A percentile compares a stretch with the other conserved stretches of the same genome.
Evolutionary conservation across 2,113 vertebrate species (phyloP).

Genomic region (Lophius piscatorius): DNA sequence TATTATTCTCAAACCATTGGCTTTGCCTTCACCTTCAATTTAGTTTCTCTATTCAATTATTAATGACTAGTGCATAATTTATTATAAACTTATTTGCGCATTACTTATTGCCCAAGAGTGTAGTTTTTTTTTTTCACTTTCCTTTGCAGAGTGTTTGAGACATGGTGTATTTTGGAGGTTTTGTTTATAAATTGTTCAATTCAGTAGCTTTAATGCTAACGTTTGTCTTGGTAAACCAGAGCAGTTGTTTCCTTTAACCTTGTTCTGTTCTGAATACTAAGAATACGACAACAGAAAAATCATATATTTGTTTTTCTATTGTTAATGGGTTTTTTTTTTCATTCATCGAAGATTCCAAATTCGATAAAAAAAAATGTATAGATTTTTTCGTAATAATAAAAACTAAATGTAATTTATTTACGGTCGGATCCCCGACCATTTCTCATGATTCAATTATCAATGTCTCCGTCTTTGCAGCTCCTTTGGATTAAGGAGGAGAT

Average conservation of each 20-base stretch:
- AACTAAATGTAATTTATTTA: no score
- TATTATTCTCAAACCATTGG: constrained; percentile 20
- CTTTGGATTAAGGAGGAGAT: no score
- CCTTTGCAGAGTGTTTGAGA: constrained; percentile 49
- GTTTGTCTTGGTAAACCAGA: no score
- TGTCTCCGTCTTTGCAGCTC: no score
- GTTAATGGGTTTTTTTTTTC: no score
- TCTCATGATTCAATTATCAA: no score
- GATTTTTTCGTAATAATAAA: no score
- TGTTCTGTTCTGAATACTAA: constrained; percentile 20
- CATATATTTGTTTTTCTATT: no score
- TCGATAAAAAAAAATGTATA: no score
- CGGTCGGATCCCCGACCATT: no score
- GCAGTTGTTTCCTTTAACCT: neutral
- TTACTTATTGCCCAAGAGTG: constrained; percentile 56
- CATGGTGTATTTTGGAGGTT: constrained; percentile 33
- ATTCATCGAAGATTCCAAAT: no score
- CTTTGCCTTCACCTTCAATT: constrained; percentile 55
- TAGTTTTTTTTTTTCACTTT: constrained; percentile 63
- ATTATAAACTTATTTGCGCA: constrained; percentile 69
- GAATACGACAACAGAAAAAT: neutral
- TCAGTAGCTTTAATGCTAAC: no score
- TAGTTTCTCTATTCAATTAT: constrained; percentile 65
- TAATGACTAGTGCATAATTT: constrained; percentile 71
- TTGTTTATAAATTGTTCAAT: constrained; percentile 36